Percentiles rank a stretch among this genome's conserved stretches.
Conservation (phyloP, 2,888 invertebrate genomes). For the Drosophila buzzatii region DNA sequence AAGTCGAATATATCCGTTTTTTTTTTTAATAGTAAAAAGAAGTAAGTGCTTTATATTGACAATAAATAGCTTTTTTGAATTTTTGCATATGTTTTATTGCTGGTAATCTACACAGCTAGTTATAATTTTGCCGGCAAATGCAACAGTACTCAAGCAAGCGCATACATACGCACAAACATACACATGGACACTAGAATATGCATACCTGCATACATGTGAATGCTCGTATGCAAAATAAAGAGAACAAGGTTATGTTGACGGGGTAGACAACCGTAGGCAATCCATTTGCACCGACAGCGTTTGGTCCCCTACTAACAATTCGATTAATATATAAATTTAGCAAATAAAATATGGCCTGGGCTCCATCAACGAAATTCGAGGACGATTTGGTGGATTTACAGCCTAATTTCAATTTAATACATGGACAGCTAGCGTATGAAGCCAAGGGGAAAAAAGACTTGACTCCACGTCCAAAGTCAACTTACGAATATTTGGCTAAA, state of each 20-base stretch:
- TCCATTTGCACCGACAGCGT: slow-evolving; percentile 17
- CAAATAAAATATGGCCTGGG: slow-evolving; percentile 72
- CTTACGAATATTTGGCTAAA: slow-evolving; percentile 48
- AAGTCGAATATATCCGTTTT: not conserved
- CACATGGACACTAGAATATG: not conserved
- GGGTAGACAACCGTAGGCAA: slow-evolving; percentile 3
- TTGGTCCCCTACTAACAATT: slow-evolving; percentile 21
- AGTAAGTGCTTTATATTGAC: slow-evolving; percentile 18
- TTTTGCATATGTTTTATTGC: not conserved
- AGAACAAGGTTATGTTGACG: slow-evolving; percentile 53
- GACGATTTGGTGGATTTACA: slow-evolving; percentile 81
- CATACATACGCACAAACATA: slow-evolving; percentile 2
- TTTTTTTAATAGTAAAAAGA: not conserved
- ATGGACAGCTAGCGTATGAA: slow-evolving; percentile 71
- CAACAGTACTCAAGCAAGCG: not conserved
- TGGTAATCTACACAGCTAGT: not conserved
- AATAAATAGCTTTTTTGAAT: not conserved
- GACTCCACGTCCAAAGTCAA: slow-evolving; percentile 35
- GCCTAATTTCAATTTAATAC: slow-evolving; percentile 75
- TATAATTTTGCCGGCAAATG: slow-evolving; percentile 26
- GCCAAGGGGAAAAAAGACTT: slow-evolving; percentile 22
- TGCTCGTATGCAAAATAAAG: slow-evolving; percentile 11
- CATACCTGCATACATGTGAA: not conserved
- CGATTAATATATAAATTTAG: slow-evolving; percentile 22
- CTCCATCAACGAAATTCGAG: slow-evolving; percentile 77